Percentiles rank a stretch among this genome's conserved stretches.
Conservation (phyloP, 2,888 invertebrate species). For the Stenurella melanura region DNA sequence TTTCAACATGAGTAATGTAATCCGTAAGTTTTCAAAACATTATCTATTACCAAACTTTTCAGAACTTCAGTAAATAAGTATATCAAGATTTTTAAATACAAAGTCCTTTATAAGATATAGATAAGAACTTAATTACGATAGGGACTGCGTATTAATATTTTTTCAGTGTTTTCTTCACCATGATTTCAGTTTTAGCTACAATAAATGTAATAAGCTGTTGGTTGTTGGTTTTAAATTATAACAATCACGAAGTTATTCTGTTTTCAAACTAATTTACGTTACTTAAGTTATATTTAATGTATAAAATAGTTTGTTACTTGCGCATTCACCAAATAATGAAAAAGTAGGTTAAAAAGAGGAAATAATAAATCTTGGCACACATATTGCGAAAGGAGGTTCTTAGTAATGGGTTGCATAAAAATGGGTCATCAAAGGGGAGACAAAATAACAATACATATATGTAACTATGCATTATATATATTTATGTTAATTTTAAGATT, state of each 20-base stretch:
- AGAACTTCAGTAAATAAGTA: not conserved
- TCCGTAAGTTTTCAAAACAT: constrained; percentile 51
- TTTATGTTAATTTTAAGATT: no score
- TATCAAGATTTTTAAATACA: not conserved
- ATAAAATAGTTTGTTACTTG: not conserved
- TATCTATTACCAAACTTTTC: not conserved
- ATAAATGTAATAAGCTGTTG: not conserved
- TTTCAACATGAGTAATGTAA: constrained; percentile 55
- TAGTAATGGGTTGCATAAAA: not conserved
- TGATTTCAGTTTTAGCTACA: not conserved
- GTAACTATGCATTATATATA: no score
- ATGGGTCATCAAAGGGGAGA: not conserved
- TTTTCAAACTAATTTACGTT: no score
- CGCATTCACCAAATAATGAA: constrained; percentile 1
- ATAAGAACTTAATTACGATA: not conserved
- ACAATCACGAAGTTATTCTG: no score
- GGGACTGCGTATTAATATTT: not conserved
- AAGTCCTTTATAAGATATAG: not conserved
- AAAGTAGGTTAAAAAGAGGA: not conserved
- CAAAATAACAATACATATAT: not conserved
- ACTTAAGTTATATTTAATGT: no score
- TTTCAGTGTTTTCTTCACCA: not conserved
- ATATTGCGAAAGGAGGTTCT: not conserved
- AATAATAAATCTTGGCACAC: no score
- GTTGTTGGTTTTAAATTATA: no score